Evolutionary conservation across 2,888 invertebrate species (phyloP), one percentile per base, ranked within the genome.

Genomic region (Drosophila borealis): DNA sequence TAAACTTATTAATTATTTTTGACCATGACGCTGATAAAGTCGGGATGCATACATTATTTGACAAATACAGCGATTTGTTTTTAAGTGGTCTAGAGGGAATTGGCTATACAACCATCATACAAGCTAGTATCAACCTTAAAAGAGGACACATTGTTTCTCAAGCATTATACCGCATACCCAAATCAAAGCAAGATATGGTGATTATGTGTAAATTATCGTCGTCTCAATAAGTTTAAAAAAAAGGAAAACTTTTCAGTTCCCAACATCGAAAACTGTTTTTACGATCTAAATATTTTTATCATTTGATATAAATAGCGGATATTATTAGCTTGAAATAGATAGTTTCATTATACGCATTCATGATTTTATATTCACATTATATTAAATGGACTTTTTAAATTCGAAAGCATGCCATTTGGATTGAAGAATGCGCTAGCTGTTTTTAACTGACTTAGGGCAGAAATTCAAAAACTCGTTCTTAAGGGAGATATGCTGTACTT

Each of bases 311-410:
- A 17, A 17, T 17, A 17, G 17, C 17, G 17, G 17, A 17, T 17
- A 17, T 17, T 17, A 17, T 17, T 17, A 17, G 17, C 17, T 17
- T 17, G 17, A 49, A 25, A n/a, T 55, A 46, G 33, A 59, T n/a
- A 48, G 46, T 39, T 74, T 74, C 10, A 17, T 17, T 17, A 17
- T 1, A 17, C 17, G 17, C 17, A 17, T 17, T 17, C 17, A 17
- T 17, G 17, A 17, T 17, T 17, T 17, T 17, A 17, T 17, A 17
- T 17, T 1, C 17, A 2, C 17, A 53, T 65, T 19, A 74, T 63
- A 0, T 64, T 55, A 0, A 71, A 74, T 14, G 74, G 71, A 2
- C n/a, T 68, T 6, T 69, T 59, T n/a, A 67, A 75, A 41, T 78
- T 74, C 42, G 68, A 69, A 21, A 44, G 66, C 4, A 68, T 79